These are phyloP conservation scores for Prietella phreatophila DNA, from an alignment of 2,113 vertebrate genomes.

Conservation along the genomic window DNA sequence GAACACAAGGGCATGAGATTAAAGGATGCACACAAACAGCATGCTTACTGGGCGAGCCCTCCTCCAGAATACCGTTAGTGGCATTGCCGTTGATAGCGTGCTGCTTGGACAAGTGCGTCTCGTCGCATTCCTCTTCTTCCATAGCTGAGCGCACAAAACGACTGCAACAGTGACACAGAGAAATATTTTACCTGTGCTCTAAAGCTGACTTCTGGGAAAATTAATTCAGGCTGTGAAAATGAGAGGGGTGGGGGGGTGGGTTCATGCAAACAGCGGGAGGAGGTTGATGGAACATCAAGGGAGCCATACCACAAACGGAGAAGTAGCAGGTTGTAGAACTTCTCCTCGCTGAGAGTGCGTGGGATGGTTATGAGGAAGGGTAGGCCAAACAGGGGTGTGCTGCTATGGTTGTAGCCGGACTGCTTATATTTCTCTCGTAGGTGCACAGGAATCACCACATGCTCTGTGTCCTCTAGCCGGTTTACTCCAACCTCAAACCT, in stretches of 20 bases:
- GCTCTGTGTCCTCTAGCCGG: slow-evolving; percentile 89
- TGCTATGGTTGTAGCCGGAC: slow-evolving; percentile 92
- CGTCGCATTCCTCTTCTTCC: slow-evolving; percentile 83
- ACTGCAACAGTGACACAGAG: slow-evolving; percentile 56
- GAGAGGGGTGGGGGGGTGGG: background rate
- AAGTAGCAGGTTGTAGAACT: slow-evolving; percentile 93
- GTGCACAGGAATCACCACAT: slow-evolving; percentile 94
- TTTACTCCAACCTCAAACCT: slow-evolving; percentile 86
- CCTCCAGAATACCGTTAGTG: slow-evolving; percentile 91
- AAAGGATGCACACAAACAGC: slow-evolving; percentile 25
- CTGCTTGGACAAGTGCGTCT: slow-evolving; percentile 82
- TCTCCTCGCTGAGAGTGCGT: slow-evolving; percentile 91
- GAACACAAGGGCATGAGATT: background rate
- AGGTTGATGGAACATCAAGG: too few relatives aligned
- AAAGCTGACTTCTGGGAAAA: background rate
- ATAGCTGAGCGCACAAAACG: slow-evolving; percentile 67
- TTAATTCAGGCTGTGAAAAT: background rate
- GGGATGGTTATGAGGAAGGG: slow-evolving; percentile 96
- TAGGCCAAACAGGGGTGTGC: slow-evolving; percentile 89
- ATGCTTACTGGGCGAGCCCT: slow-evolving; percentile 92
- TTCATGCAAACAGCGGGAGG: background rate
- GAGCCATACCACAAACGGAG: slow-evolving; percentile 85
- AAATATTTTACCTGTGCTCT: background rate
- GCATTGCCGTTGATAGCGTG: slow-evolving; percentile 90
- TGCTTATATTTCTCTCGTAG: slow-evolving; percentile 94